Evolutionary conservation across 2,113 vertebrate species (phyloP), one percentile per base, ranked within the genome.

Genomic region (Microcebus tavaratra): DNA sequence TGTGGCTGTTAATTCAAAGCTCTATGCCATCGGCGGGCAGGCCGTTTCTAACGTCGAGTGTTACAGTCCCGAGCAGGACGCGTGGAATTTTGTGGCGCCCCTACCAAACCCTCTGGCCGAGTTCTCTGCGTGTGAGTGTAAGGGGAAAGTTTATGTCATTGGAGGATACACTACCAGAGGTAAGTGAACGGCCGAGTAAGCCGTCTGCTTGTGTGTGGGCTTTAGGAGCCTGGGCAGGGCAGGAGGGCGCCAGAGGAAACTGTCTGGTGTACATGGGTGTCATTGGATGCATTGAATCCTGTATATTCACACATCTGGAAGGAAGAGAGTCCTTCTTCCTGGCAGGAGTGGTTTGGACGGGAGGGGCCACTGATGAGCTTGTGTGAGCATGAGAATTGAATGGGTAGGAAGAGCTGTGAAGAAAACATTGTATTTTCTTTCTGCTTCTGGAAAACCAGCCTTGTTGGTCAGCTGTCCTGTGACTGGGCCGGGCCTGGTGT

Each of bases 41-140:
- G 99, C 99, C 27, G 98, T 99, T 93, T 99, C 99, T 76, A 99
- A 99, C 0, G 99, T 99, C 95, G 99, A 99, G 98, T 99, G 99
- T 97, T 99, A 99, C 97, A 99, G 98, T 93, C 99, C 99, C 0
- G 99, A 99, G 90, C 99, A 99, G 10, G 99, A 99, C 97, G 99
- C 99, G 92, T 99, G 99, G 99, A 99, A 98, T 93, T 99, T 99
- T 0, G 99, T 99, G 83, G 99, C 99, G 0, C 99, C 99, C 0
- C 98, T 99, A 98, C 99, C 99, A 1, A 99, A 99, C 80, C 99
- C 99, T 5, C 98, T 99, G 88, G 99, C 99, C 8, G 99, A 99
- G 98, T 99, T 99, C 98, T 99, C 99, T 3, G 99, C 99, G 1
- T 99, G 99, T 0, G 99, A 99, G 88, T 99, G 99, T 97, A 99